Conservation (phyloP, 2,888 invertebrate species). For the Nemotelus pantherinus region DNA sequence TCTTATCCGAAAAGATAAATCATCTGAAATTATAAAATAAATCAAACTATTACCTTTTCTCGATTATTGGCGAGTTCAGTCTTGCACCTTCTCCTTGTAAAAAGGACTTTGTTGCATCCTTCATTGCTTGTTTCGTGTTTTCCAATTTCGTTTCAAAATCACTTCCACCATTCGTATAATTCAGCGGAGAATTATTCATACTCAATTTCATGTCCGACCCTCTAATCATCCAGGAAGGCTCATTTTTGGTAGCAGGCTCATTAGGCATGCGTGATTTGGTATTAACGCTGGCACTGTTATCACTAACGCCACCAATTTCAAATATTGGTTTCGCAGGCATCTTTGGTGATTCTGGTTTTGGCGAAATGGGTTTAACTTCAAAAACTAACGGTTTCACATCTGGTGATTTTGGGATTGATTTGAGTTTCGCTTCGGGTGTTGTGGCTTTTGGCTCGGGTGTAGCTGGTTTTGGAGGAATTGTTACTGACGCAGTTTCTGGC, state of each 20-base stretch:
- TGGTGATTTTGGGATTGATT: conserved; percentile 18
- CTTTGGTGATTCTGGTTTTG: conserved; percentile 48
- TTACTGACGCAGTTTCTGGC: conserved; percentile 55
- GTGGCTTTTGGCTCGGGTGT: conserved; percentile 29
- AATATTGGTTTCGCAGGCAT: not conserved
- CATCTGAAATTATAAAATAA: too few species aligned
- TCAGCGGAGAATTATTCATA: conserved; percentile 52
- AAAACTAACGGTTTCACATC: conserved; percentile 2
- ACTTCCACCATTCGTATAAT: conserved; percentile 57
- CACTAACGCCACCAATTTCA: not conserved
- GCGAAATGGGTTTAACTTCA: conserved; percentile 56
- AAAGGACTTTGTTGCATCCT: conserved; percentile 61
- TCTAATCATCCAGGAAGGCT: conserved; percentile 44
- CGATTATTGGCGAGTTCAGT: conserved; percentile 19
- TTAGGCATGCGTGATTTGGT: conserved; percentile 54
- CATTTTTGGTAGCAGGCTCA: conserved; percentile 52
- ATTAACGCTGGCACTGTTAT: not conserved
- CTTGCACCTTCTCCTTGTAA: conserved; percentile 57
- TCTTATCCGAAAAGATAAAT: too few species aligned
- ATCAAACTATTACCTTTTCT: conserved; percentile 43
- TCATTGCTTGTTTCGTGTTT: conserved; percentile 53
- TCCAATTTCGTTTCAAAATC: conserved; percentile 54
- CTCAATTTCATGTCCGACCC: conserved; percentile 54
- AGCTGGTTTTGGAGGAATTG: not conserved
- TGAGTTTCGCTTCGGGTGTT: conserved; percentile 22